Conservation (phyloP, 1,140 invertebrate species). For the Leguminivora glycinivorella region DNA sequence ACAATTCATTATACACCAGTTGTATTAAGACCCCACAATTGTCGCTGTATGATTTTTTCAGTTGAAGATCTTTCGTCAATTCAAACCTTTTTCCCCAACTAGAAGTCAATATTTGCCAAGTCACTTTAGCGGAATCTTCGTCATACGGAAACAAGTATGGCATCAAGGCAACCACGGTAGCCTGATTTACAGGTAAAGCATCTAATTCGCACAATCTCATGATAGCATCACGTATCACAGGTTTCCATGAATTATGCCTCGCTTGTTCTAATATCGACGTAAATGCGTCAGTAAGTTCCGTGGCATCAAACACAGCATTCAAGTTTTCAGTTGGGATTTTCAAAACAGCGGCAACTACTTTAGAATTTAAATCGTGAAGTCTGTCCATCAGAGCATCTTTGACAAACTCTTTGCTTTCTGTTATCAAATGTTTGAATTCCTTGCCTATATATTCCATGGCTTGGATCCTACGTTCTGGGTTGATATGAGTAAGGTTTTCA, state of each 20-base stretch:
- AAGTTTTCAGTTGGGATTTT: conserved; percentile 65
- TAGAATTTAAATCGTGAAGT: conserved; percentile 79
- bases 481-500: conserved; percentile 84
- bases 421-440: conserved; percentile 74
- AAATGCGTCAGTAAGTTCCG: conserved; percentile 55
- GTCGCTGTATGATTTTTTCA: conserved; percentile 61
- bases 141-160: conserved; percentile 81
- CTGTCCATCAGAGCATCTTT: conserved; percentile 80
- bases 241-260: conserved; percentile 60
- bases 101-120: conserved; percentile 76
- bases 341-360: conserved; percentile 79
- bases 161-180: conserved; percentile 74
- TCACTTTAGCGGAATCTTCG: conserved; percentile 69
- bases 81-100: conserved; percentile 71
- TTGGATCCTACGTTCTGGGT: conserved; percentile 80
- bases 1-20: conserved; percentile 57
- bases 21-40: conserved; percentile 57
- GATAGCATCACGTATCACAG: conserved; percentile 61
- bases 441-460: conserved; percentile 81
- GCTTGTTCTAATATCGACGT: conserved; percentile 52
- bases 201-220: conserved; percentile 67
- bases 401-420: conserved; percentile 77
- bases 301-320: conserved; percentile 61
- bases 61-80: conserved; percentile 53
- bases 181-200: conserved; percentile 59